Percentiles rank a stretch among this genome's conserved stretches.
Evolutionary conservation across 1,140 invertebrate genomes (phyloP).

Genomic region (Ceratina australensis): DNA sequence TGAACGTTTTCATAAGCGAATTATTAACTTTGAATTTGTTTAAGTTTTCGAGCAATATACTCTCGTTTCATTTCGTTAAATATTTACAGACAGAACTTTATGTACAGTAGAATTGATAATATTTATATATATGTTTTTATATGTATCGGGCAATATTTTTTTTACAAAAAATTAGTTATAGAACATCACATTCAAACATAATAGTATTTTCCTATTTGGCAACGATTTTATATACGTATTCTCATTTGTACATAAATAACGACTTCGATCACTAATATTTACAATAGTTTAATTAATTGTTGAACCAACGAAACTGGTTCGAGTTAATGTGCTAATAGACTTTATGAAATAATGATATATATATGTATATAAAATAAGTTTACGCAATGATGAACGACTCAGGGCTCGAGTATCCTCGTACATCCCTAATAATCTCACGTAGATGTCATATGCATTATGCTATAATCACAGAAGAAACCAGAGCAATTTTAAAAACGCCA

Average conservation of each 20-base stretch:
- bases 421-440: slow-evolving; percentile 2
- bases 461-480: slow-evolving; percentile 58
- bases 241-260: not conserved
- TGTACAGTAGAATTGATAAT: slow-evolving; percentile 27
- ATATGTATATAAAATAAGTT: slow-evolving; percentile 51
- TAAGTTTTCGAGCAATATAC: not conserved
- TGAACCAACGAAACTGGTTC: not conserved
- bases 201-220: slow-evolving; percentile 26
- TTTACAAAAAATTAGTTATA: slow-evolving; percentile 36
- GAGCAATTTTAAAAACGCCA: slow-evolving; percentile 47
- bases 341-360: slow-evolving; percentile 29
- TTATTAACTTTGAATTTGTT: not conserved
- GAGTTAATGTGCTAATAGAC: slow-evolving; percentile 21
- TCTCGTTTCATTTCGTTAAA: not conserved
- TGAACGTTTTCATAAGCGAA: not conserved
- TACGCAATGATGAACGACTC: slow-evolving; percentile 1
- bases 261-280: slow-evolving; percentile 30
- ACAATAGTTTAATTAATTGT: slow-evolving; percentile 20
- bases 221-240: slow-evolving; percentile 21
- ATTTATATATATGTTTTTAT: no score
- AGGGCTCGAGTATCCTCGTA: no score
- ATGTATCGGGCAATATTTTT: not conserved
- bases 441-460: slow-evolving; percentile 38
- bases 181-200: not conserved
- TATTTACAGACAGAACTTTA: slow-evolving; percentile 34